Evolutionary conservation across 1,140 invertebrate genomes (phyloP).

Genomic region (Lepidotrigona ventralis): DNA sequence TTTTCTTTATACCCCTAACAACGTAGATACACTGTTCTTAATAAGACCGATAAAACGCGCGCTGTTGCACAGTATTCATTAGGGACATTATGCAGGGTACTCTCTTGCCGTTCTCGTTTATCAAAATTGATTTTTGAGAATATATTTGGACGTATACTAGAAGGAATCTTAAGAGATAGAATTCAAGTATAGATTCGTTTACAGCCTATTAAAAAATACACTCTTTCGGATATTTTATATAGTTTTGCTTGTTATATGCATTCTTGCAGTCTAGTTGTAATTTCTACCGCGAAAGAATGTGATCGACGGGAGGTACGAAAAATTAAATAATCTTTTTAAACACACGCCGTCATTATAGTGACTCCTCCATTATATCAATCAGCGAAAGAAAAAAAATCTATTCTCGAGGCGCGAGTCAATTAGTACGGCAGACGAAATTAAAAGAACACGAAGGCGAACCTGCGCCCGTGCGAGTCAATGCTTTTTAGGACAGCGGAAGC

Average conservation of each 20-base stretch:
- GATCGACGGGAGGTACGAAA: neutral
- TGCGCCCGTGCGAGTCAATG: slow-evolving; percentile 55
- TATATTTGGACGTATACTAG: too few relatives aligned
- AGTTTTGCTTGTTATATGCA: too few relatives aligned
- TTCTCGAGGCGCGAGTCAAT: slow-evolving; percentile 49
- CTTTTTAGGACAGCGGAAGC: slow-evolving; percentile 38
- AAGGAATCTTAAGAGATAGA: too few relatives aligned
- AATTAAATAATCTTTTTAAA: slow-evolving; percentile 21
- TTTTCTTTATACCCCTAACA: neutral
- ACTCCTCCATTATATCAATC: slow-evolving; percentile 65
- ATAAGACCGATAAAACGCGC: neutral
- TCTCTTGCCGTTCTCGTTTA: neutral
- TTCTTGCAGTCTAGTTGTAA: neutral
- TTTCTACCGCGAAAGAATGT: neutral
- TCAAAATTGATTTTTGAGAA: neutral
- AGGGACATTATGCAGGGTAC: neutral
- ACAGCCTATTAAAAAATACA: too few relatives aligned
- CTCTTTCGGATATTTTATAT: too few relatives aligned
- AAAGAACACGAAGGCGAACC: slow-evolving; percentile 51
- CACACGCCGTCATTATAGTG: slow-evolving; percentile 8
- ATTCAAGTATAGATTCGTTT: too few relatives aligned
- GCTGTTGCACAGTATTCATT: neutral
- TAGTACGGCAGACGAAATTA: slow-evolving; percentile 53
- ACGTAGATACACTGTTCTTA: neutral
- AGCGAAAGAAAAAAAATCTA: slow-evolving; percentile 51